Evolutionary conservation across 92 coral and sea anemone species (phyloP), one percentile per base, ranked within the genome.

Genomic region (Phymanthus crucifer): DNA sequence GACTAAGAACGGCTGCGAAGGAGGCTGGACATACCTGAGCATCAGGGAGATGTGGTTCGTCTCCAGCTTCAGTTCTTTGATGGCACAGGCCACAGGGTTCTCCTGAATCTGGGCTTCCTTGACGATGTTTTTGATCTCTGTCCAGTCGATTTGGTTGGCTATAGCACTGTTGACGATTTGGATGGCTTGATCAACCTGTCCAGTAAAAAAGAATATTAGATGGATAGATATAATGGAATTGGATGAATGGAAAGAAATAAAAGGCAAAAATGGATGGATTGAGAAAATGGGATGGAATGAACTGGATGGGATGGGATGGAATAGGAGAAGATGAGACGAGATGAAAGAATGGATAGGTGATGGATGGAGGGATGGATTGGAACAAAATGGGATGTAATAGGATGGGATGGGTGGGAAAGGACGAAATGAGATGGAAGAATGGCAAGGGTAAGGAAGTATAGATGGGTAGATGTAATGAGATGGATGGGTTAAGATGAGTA

Each of bases 131-230:
- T 87, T 91, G 83, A 95, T 95, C 71, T 95, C 99, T 24, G 91
- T 75, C 99, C 99, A 95, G 90, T 95, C 99, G 33, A 95, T 95
- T 83, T 95, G 99, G 83, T 95, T 95, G 73, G 99, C 99, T 33
- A 95, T 93, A 29, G 99, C 99, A 45, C 99, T 95, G 84, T 95
- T 95, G 11, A 95, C 99, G 9, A 95, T 93, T 70, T 88, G 87
- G 31, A 95, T 95, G 43, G 99, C 99, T 48, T 91, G 91, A 72
- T 95, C 99, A 36, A 95, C 98, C 99, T 95, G 54, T 47, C 7
- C 27, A 29, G 52, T 3, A 40, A 46, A 0, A 33, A 33, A 18
- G 3, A 9, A 61, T 0, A 27, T 24, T n/a, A n/a, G n/a, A n/a
- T 23, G 11, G 24, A 26, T 57, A 32, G 66, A 19, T n/a, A 32